Percentiles rank a stretch among this genome's conserved stretches.
These are phyloP conservation scores for Anoplius nigerrimus DNA, from an alignment of 2,888 invertebrate species.

Conservation along the genomic window DNA sequence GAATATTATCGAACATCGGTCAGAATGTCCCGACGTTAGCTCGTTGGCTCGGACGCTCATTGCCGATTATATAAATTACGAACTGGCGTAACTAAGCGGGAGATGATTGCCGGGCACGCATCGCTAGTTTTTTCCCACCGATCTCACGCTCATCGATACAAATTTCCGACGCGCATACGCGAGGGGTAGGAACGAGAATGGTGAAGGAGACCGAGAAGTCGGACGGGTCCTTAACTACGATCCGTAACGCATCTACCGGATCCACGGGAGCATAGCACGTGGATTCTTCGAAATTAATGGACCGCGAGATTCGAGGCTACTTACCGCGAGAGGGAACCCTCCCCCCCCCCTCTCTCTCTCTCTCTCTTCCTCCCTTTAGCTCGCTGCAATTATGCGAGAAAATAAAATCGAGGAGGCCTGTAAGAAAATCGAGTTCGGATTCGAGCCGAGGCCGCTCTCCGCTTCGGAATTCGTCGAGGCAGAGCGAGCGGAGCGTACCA, in stretches of 20 bases:
- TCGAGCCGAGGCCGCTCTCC: too few species aligned
- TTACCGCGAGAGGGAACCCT: conserved; percentile 23
- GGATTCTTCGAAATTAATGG: conserved; percentile 61
- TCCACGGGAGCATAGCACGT: conserved; percentile 20
- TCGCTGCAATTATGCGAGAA: neutral
- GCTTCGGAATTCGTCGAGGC: too few species aligned
- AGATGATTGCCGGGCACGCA: conserved; percentile 62
- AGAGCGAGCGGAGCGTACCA: too few species aligned
- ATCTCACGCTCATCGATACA: neutral
- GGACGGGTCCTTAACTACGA: conserved; percentile 24
- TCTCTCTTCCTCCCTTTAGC: neutral
- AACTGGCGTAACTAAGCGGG: conserved; percentile 28
- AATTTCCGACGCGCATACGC: neutral
- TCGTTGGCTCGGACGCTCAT: too few species aligned
- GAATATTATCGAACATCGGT: too few species aligned
- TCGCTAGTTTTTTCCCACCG: conserved; percentile 63
- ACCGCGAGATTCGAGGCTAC: conserved; percentile 50
- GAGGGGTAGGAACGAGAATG: neutral
- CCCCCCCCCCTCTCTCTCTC: neutral
- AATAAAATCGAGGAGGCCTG: neutral
- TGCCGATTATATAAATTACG: too few species aligned
- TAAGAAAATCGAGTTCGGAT: neutral
- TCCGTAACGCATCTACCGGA: conserved; percentile 31
- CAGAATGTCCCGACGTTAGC: too few species aligned
- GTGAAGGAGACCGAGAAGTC: neutral